Evolutionary conservation across 2,113 vertebrate genomes (phyloP).

Genomic region (Trachemys scripta): DNA sequence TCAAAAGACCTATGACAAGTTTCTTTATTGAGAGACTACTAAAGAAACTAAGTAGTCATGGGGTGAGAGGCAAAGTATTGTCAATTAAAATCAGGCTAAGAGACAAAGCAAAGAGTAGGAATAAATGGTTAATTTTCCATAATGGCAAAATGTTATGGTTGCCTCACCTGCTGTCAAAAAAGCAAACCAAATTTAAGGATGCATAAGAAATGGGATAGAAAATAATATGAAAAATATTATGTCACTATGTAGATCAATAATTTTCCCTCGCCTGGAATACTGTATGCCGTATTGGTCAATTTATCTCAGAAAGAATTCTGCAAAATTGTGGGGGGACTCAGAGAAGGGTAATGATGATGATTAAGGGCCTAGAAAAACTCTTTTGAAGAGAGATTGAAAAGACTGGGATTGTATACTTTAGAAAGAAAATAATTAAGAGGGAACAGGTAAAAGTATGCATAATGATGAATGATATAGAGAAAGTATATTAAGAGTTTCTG

Average conservation of each 20-base stretch:
- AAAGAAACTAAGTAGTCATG: not conserved
- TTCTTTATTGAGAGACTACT: not conserved
- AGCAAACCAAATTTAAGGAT: not conserved
- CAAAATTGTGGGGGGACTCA: not conserved
- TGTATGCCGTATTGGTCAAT: not conserved
- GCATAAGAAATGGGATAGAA: not conserved
- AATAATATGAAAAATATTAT: not conserved
- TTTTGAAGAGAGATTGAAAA: not conserved
- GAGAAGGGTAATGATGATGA: not conserved
- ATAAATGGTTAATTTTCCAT: not conserved
- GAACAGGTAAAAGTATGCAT: not conserved
- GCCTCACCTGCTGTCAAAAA: not conserved
- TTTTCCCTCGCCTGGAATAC: not conserved
- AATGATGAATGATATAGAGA: not conserved
- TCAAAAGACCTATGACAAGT: not conserved
- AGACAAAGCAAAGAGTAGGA: not conserved
- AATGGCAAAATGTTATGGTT: not conserved
- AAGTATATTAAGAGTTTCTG: accelerated
- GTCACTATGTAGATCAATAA: not conserved
- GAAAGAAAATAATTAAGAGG: not conserved
- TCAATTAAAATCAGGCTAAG: not conserved
- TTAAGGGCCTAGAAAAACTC: not conserved
- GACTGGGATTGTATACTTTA: not conserved
- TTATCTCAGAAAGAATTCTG: not conserved
- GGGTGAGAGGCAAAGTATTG: not conserved